A percentile compares a stretch with the other conserved stretches of the same genome.
Evolutionary conservation across 2,797 vertebrate genomes (phyloP).

Genomic region (Lepidocolaptes lacrymiger): DNA sequence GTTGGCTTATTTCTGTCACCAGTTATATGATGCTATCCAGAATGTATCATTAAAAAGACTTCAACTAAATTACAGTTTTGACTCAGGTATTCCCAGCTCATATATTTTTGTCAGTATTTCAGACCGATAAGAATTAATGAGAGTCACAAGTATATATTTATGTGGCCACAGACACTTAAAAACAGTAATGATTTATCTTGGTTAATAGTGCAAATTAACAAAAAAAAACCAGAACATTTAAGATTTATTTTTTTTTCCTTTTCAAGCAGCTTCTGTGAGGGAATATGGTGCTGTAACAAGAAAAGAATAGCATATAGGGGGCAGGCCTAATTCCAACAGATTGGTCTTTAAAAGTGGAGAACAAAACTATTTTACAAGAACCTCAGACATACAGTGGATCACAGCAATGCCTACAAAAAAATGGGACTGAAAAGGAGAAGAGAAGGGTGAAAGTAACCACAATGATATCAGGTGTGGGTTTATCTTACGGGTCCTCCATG

Average conservation of each 20-base stretch:
- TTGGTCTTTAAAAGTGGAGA: not conserved
- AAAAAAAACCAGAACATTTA: not conserved
- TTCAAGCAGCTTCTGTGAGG: not conserved
- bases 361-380: not conserved
- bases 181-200: conserved; percentile 59
- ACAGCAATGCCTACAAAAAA: not conserved
- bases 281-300: not conserved
- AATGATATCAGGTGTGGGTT: not conserved
- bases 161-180: conserved; percentile 48
- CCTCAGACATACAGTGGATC: not conserved
- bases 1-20: conserved; percentile 66
- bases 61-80: conserved; percentile 59
- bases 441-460: not conserved
- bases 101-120: conserved; percentile 69
- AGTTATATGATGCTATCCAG: conserved; percentile 66
- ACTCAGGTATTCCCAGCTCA: conserved; percentile 66
- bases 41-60: conserved; percentile 63
- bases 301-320: not conserved
- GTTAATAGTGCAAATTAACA: conserved; percentile 60
- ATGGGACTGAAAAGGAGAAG: not conserved
- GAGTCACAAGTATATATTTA: conserved; percentile 52
- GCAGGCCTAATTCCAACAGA: not conserved
- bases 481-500: not conserved
- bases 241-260: not conserved
- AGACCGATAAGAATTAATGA: conserved; percentile 64